Evolutionary conservation across 2,888 invertebrate genomes (phyloP), one percentile per base, ranked within the genome.

Genomic region (Andrena trimmerana): DNA sequence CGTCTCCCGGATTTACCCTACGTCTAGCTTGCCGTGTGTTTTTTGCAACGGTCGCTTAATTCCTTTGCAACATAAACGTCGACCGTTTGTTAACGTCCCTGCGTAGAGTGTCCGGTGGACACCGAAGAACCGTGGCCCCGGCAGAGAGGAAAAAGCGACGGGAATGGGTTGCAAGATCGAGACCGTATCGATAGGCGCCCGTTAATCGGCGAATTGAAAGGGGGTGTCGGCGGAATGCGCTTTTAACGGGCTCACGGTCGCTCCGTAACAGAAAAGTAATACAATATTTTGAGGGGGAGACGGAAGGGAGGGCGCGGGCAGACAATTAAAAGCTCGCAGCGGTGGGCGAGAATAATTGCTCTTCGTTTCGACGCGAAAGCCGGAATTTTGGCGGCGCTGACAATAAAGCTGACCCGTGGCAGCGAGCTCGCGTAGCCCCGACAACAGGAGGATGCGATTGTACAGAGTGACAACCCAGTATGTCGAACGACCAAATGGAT

Each of bases 401-500:
- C 87, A 87, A 87, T 87, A 88, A 88, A 87, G 88, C 88, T 77
- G 85, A 88, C 84, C 86, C 85, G 76, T 73, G 29, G 70, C 67
- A 6, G 31, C 48, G 54, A 20, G 54, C 54, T 57, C 57, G 57
- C 66, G 84, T 33, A 33, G 65, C 76, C 62, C 74, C 86, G 88
- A 84, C 81, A 88, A 82, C 80, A 85, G 83, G 89, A 85, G 85
- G 84, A 87, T 81, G 81, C 86, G 88, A 88, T 89, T 88, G 88
- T 86, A 86, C 84, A 79, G 86, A 85, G 88, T 84, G 89, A 89
- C 88, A 89, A 88, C 81, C 85, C 89, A 77, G 88, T 85, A 89
- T 88, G 88, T 88, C 89, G 89, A 89, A 89, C 86, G 88, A 86
- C 89, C 89, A 89, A 89, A 89, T 89, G 89, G 89, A 86, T 90